Evolutionary conservation across 2,797 vertebrate species (phyloP), one percentile per base, ranked within the genome.

Genomic region (Pangasius djambal): DNA sequence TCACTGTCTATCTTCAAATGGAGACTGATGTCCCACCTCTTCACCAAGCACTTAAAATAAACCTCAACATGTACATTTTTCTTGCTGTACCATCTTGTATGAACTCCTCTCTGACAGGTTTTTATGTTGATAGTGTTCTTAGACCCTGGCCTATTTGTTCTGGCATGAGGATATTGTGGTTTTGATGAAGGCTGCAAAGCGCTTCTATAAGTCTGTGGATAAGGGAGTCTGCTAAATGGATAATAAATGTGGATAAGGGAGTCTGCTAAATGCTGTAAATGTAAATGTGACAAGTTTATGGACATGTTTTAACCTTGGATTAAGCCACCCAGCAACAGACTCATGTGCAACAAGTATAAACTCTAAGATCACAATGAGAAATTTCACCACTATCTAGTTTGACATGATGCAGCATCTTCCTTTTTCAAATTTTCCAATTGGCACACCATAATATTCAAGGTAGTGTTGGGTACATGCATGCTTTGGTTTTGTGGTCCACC

Each of bases 11-110:
- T 83, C 22, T 44, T 83, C 22, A 28, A 48, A 48, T 65, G 15
- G 15, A 65, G 40, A n/a, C 55, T 82, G 79, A 25, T 82, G 55
- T 20, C 7, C 13, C 52, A 61, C 22, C 37, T 28, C 25, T 44
- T 83, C 81, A 83, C 37, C 22, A 65, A 83, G 13, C 40, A 44
- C 81, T 61, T 63, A 83, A 40, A 63, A 83, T 25, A 83, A 83
- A 82, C 31, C 8, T 59, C 79, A 81, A 34, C 77, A 55, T 52
- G 44, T 31, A 78, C 75, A 55, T 34, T 81, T 81, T 25, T 59
- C 75, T 22, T 44, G 6, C 50, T 37, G 55, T 40, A 59, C 16
- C 16, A 59, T 57, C 9, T 82, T 40, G 2, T 40, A 61, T 57
- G 12, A 59, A 22, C 20, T 52, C 1, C 50, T 78, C 7, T 16